These are phyloP conservation scores for Aphidoletes aphidimyza DNA, from an alignment of 2,888 invertebrate species.

Conservation along the genomic window DNA sequence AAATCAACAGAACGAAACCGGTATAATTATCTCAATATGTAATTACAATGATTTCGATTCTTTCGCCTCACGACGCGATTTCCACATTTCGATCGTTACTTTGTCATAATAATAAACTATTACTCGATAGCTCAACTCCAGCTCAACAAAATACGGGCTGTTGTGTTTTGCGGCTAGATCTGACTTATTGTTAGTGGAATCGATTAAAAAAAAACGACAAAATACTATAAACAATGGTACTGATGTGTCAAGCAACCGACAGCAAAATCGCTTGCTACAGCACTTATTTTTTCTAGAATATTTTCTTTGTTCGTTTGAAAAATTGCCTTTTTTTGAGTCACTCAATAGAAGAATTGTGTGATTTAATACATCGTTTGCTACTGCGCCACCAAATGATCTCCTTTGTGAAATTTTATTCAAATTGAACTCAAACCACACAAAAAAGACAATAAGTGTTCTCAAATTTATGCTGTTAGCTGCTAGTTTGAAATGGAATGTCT, in stretches of 20 bases:
- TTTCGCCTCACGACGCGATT: neutral
- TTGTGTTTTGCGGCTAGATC: no score
- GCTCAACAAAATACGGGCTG: no score
- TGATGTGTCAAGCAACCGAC: neutral
- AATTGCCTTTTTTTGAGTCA: neutral
- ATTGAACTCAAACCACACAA: neutral
- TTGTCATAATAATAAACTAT: neutral
- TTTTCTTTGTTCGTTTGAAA: neutral
- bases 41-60: constrained; percentile 37
- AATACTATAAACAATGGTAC: neutral
- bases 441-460: neutral
- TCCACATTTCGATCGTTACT: constrained; percentile 21
- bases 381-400: no score
- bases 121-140: no score
- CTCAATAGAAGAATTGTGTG: neutral
- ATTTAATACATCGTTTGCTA: neutral
- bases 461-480: neutral
- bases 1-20: constrained; percentile 41
- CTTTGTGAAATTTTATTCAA: no score
- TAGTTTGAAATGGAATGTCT: neutral
- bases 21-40: constrained; percentile 20
- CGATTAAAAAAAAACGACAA: neutral
- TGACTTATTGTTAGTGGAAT: neutral
- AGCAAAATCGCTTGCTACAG: neutral
- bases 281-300: neutral